Evolutionary conservation across 2,888 invertebrate genomes (phyloP), one percentile per base, ranked within the genome.

Genomic region (Diarsia dahlii): DNA sequence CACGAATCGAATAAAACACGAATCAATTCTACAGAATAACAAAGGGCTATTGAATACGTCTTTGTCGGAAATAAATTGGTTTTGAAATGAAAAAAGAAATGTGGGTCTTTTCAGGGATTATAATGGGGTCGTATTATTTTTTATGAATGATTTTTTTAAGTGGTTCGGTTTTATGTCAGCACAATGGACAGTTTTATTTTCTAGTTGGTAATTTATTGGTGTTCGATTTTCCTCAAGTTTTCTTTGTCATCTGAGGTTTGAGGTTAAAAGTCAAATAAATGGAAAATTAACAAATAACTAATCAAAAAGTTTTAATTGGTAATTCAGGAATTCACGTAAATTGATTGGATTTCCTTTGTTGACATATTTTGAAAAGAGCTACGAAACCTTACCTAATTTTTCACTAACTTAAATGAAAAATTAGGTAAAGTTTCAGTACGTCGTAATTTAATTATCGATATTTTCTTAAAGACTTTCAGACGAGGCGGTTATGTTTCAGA

Each of bases 21-120:
- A 91, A 92, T 92, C 90, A 88, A 92, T 92, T 92, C 87, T 62
- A 78, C 85, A 76, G 81, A 90, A 90, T 91, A 91, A 92, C 91
- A 91, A 91, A 88, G 88, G 89, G 85, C 89, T 85, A 90, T 92
- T 90, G 90, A 91, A 90, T 91, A 84, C 86, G 86, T 89, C 89
- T 91, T 91, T 90, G 90, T 90, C 88, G 75, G 84, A 85, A 88
- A 89, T 91, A 91, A 91, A 90, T 91, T 91, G 90, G 86, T 89
- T 90, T 91, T 87, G 84, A 82, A 85, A 85, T 85, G 88, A 85
- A 87, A 86, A 88, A 82, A 82, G 71, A 84, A 82, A 81, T 81
- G 78, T 75, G 72, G 75, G 73, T 73, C 74, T 62, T 80, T 85
- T 88, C 78, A 54, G 70, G 77, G 62, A 84, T 76, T 65, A 70